Evolutionary conservation across 2,113 vertebrate species (phyloP).

Genomic region (Neofelis nebulosa): DNA sequence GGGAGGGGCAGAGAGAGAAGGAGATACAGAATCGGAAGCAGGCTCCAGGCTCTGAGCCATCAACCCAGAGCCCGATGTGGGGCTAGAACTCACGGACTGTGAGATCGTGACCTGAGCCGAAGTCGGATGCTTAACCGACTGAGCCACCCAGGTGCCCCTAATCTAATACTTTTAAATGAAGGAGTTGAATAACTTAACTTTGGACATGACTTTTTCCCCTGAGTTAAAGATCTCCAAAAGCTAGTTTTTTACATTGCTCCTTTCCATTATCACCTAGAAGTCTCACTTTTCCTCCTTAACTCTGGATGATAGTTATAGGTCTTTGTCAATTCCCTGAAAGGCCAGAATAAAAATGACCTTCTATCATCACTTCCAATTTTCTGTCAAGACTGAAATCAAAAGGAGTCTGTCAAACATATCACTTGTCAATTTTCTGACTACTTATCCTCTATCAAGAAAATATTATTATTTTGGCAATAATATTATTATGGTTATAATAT

Average conservation of each 20-base stretch:
- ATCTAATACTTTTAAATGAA: neutral
- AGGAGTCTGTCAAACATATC: neutral
- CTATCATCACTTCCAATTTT: neutral
- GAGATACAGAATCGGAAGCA: no score
- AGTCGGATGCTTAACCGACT: no score
- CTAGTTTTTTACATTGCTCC: neutral
- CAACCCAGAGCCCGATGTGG: no score
- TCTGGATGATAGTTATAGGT: neutral
- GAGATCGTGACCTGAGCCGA: no score
- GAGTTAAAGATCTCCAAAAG: neutral
- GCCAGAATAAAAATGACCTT: slow-evolving; percentile 4
- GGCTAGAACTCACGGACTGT: no score
- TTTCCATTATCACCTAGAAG: neutral
- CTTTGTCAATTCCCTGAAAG: neutral
- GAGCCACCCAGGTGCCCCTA: neutral
- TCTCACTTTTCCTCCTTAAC: neutral
- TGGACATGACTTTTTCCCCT: neutral
- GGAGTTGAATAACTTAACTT: neutral
- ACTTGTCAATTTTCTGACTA: neutral
- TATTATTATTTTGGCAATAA: neutral
- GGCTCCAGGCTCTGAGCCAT: no score
- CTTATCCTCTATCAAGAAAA: neutral
- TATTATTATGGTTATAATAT: neutral
- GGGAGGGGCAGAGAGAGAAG: no score
- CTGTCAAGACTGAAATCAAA: neutral